Evolutionary conservation across 1,140 invertebrate genomes (phyloP), one percentile per base, ranked within the genome.

Genomic region (Drosophila pectinifera): DNA sequence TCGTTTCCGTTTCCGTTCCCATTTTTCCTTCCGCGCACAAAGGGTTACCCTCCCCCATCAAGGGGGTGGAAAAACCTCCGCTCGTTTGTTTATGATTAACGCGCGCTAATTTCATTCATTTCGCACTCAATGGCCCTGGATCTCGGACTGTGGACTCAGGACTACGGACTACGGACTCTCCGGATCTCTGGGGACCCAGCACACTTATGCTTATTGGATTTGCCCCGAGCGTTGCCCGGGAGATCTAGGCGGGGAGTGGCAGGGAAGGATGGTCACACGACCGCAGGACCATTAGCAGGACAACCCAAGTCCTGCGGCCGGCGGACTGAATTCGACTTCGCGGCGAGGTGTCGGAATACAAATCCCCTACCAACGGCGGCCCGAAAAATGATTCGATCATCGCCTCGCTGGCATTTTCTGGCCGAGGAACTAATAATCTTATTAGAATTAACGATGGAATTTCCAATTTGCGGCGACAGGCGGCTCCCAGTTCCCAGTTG

Each of bases 361-460:
- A 73, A 70, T 56, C 68, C 61, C 31, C 16, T 42, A 46, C 58
- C 62, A 41, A 53, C 57, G 73, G 58, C 45, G 41, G 62, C 55
- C 48, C 59, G 64, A 38, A 55, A 73, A 79, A 58, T 73, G 65
- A 79, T 74, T 83, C 62, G 80, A 74, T 84, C 74, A 80, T 75
- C 49, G 49, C 28, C 28, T 20, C 8, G 34, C 24, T 5, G 5
- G 7, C 4, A 0, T 14, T 0, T 10, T 4, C 1, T 20, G 34
- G 24, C 14, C 59, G 48, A 55, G 45, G 48, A 88, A 89, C 83
- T 89, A 88, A 88, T 88, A 88, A 88, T 88, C 83, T 89, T 89
- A 88, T 88, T 88, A 89, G 84, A 89, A 88, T 89, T 88, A 88
- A 88, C 67, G 73, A 79, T 69, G 80, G 83, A 88, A 88, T 88